A percentile compares a stretch with the other conserved stretches of the same genome.
phyloP scores from a whole-genome alignment of 2,888 invertebrate species.

The Drosophila mercatorum region DNA sequence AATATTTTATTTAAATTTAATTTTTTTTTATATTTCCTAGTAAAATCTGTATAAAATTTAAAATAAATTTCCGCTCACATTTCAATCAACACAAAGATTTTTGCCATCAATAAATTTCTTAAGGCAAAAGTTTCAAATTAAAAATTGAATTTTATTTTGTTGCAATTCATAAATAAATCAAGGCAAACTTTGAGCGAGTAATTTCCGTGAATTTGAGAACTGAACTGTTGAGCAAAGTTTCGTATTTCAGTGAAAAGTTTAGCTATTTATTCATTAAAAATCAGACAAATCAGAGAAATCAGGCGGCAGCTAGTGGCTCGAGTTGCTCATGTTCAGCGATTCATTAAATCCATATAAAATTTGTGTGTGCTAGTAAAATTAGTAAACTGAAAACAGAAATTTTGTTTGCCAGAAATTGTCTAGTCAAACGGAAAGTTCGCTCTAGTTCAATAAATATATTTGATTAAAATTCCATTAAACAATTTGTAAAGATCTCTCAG shows the following conservation, averaged over 20 bases:
- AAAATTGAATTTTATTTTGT: neutral
- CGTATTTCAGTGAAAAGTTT: neutral
- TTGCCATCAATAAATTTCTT: neutral
- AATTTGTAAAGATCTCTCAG: neutral
- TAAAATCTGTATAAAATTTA: neutral
- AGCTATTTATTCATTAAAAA: conserved; percentile 4
- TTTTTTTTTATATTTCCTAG: neutral
- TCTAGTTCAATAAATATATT: conserved; percentile 1
- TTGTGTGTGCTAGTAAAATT: neutral
- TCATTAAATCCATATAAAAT: neutral
- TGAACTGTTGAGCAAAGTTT: neutral
- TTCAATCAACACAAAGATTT: neutral
- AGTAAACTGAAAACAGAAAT: too few species aligned
- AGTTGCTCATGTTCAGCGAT: neutral
- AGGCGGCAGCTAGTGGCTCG: neutral
- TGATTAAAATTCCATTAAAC: conserved; percentile 11
- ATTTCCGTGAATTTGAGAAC: neutral
- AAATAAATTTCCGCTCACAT: neutral
- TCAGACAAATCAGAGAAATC: conserved; percentile 1
- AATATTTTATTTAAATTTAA: neutral
- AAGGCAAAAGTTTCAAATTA: neutral
- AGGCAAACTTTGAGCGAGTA: neutral
- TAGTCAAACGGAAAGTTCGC: neutral
- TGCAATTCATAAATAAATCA: neutral
- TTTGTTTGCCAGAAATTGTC: neutral